Evolutionary conservation across 1,140 invertebrate species (phyloP).

Genomic region (Drosophila mauritiana): DNA sequence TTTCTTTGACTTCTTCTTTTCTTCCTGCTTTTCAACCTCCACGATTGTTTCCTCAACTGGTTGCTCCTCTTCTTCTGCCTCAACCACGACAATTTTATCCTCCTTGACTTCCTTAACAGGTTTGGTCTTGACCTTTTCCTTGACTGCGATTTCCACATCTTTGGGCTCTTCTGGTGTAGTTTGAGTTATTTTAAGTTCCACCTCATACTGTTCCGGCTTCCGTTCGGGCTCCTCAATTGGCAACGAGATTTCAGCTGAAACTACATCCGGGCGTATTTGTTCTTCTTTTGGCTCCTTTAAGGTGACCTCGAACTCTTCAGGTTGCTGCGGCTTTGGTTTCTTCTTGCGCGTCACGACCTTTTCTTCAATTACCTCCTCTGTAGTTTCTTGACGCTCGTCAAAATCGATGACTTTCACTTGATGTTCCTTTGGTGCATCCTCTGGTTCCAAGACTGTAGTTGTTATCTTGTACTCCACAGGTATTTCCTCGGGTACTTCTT

Average conservation of each 20-base stretch:
- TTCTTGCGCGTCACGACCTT: constrained; percentile 79
- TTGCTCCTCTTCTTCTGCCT: constrained; percentile 63
- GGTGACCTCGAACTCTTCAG: constrained; percentile 85
- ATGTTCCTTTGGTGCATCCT: constrained; percentile 72
- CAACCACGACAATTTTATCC: constrained; percentile 54
- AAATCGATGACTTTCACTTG: constrained; percentile 70
- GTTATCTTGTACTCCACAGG: constrained; percentile 80
- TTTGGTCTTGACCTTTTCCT: constrained; percentile 81
- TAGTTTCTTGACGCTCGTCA: constrained; percentile 70
- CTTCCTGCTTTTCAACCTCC: constrained; percentile 21
- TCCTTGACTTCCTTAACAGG: constrained; percentile 46
- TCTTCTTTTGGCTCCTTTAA: constrained; percentile 84
- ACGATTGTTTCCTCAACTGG: constrained; percentile 19
- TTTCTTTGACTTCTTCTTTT: constrained; percentile 40
- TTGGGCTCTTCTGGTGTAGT: constrained; percentile 63
- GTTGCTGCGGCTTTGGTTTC: constrained; percentile 84
- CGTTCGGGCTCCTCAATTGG: constrained; percentile 39
- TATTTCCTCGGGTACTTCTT: constrained; percentile 65
- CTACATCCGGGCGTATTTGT: constrained; percentile 66
- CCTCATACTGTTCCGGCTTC: constrained; percentile 54
- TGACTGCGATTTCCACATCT: constrained; percentile 74
- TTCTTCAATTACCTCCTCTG: constrained; percentile 82
- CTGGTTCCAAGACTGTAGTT: constrained; percentile 75
- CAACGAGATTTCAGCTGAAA: constrained; percentile 70
- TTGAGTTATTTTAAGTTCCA: constrained; percentile 58